These are phyloP conservation scores for Xiphorhynchus erythropygius DNA, from an alignment of 2,797 vertebrate genomes.

Conservation along the genomic window DNA sequence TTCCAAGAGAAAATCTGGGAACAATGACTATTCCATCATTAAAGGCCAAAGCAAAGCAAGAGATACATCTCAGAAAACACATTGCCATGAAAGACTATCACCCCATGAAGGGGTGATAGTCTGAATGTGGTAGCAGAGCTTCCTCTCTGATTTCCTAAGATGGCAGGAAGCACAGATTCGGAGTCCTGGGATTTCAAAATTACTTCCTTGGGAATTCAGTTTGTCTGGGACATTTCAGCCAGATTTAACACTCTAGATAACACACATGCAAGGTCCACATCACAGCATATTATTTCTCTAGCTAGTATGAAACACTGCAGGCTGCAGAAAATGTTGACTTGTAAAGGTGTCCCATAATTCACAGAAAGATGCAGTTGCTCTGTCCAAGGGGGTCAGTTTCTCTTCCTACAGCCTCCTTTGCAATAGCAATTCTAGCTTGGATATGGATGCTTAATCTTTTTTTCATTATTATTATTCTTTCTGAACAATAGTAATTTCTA, in stretches of 20 bases:
- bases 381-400: slow-evolving; percentile 2
- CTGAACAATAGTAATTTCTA: slow-evolving; percentile 41
- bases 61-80: neutral
- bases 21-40: neutral
- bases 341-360: neutral
- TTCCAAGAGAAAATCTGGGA: neutral
- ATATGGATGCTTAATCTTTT: slow-evolving; percentile 40
- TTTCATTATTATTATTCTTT: slow-evolving; percentile 54
- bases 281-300: slow-evolving; percentile 4
- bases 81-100: neutral
- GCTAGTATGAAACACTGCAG: neutral
- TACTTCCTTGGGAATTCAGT: neutral
- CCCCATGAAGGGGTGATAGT: neutral
- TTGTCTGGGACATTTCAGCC: neutral
- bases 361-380: slow-evolving; percentile 17
- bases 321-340: slow-evolving; percentile 12
- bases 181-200: neutral
- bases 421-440: slow-evolving; percentile 15
- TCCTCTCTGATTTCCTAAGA: neutral
- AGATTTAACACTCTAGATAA: neutral
- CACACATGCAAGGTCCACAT: neutral
- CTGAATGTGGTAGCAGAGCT: neutral
- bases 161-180: neutral
- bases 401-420: slow-evolving; percentile 26
- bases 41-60: neutral